phyloP scores from a whole-genome alignment of 2,113 vertebrate genomes.

The Anolis carolinensis region DNA sequence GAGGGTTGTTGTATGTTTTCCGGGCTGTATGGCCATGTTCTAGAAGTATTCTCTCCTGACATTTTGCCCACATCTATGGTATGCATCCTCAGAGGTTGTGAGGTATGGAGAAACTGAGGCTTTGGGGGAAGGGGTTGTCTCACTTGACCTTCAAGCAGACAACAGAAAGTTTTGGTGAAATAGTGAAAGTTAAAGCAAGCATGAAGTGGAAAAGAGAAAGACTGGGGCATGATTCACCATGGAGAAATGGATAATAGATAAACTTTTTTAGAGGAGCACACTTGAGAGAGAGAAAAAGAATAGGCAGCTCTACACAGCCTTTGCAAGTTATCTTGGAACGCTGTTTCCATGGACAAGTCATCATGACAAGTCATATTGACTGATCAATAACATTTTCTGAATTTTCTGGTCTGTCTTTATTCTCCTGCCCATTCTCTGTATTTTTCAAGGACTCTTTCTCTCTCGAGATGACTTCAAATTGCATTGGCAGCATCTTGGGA shows the following conservation, averaged over 20 bases:
- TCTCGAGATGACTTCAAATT: not conserved
- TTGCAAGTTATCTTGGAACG: not conserved
- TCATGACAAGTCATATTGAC: not conserved
- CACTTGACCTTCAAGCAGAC: not conserved
- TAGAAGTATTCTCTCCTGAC: too few relatives aligned
- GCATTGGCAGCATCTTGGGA: not conserved
- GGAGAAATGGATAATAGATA: not conserved
- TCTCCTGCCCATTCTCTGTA: not conserved
- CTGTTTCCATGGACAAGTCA: conserved; percentile 1
- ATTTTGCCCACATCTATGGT: too few relatives aligned
- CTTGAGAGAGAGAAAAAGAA: not conserved
- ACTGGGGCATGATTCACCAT: too few relatives aligned
- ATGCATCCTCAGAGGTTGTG: too few relatives aligned
- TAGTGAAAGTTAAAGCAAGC: not conserved
- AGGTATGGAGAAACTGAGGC: too few relatives aligned
- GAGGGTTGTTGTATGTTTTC: too few relatives aligned
- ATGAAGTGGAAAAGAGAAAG: not conserved
- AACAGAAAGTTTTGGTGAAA: not conserved
- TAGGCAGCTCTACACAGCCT: not conserved
- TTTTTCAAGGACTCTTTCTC: not conserved
- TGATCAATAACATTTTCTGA: conserved; percentile 21
- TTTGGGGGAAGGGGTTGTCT: too few relatives aligned
- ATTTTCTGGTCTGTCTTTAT: not conserved
- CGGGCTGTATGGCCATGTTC: too few relatives aligned
- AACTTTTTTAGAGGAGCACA: not conserved